Evolutionary conservation across 1,140 invertebrate species (phyloP), one percentile per base, ranked within the genome.

Genomic region (Drosophila pectinifera): DNA sequence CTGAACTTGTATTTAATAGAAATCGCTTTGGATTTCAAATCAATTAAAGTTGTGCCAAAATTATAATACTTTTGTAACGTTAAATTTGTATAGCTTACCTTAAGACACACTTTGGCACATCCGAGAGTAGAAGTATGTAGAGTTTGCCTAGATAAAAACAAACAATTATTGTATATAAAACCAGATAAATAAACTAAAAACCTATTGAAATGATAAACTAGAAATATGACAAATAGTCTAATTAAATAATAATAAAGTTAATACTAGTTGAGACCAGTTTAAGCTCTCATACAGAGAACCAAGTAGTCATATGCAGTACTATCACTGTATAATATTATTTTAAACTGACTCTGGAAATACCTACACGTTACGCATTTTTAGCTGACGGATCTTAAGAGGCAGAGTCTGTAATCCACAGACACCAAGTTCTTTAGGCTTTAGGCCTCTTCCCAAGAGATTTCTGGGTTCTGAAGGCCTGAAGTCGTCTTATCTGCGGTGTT

Each of bases 401-500:
- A 14, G 18, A 51, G 28, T 34, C 31, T 53, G 16, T 14, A 36
- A 36, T 18, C 31, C 49, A n/a, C 13, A 36, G 31, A 53, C 31
- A n/a, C 31, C 10, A 13, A 53, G 31, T 53, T 36, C 4, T 53
- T 22, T 31, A 31, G 28, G 7, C 49, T 51, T 14, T 24, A 5
- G 28, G 11, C 42, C 49, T 39, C 16, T 20, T 45, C 42, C 36
- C 28, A 36, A 28, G 36, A 65, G 45, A 36, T 28, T 56, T 34
- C 16, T 36, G 31, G 18, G 10, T 31, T 31, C 31, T 22, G 18
- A 31, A 36, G 49, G 49, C 49, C 28, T n/a, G n/a, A 22, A 53
- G 31, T 53, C 49, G 49, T 53, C 49, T 53, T 53, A 53, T 18
- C 38, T 28, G 45, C 26, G n/a, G 43, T 34, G 41, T 31, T 62